Evolutionary conservation across 2,797 vertebrate genomes (phyloP).

Genomic region (Platyrinchus mystaceus): DNA sequence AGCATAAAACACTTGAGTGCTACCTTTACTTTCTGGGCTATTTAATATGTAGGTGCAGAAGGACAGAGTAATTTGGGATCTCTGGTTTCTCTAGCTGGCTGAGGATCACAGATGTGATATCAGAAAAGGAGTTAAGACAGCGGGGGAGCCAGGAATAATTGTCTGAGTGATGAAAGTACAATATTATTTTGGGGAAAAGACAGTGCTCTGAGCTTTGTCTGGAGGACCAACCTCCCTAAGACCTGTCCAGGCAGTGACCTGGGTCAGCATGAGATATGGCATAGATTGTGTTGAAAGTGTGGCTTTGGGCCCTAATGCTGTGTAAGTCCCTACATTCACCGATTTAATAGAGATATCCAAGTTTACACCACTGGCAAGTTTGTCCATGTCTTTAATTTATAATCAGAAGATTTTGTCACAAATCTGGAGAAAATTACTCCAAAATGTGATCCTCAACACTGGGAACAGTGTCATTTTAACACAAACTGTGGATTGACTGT

Average conservation of each 20-base stretch:
- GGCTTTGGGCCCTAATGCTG: background rate
- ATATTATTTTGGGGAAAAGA: background rate
- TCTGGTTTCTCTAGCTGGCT: background rate
- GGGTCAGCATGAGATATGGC: background rate
- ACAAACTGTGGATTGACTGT: background rate
- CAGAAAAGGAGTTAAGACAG: background rate
- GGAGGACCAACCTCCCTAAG: background rate
- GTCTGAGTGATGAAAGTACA: background rate
- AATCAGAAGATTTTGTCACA: background rate
- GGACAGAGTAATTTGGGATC: background rate
- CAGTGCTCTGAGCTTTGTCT: background rate
- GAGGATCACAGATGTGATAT: background rate
- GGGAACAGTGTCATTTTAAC: background rate
- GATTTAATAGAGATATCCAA: background rate
- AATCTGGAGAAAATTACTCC: background rate
- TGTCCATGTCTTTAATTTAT: background rate
- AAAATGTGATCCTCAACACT: background rate
- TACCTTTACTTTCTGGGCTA: background rate
- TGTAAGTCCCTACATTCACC: background rate
- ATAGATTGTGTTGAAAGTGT: background rate
- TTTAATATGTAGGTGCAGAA: background rate
- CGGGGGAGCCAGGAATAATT: background rate
- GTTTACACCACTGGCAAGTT: background rate
- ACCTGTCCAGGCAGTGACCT: background rate
- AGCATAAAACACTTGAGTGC: background rate